Percentiles rank a stretch among this genome's conserved stretches.
These are phyloP conservation scores for Ranitomeya variabilis DNA, from an alignment of 2,113 vertebrate genomes.

Conservation along the genomic window DNA sequence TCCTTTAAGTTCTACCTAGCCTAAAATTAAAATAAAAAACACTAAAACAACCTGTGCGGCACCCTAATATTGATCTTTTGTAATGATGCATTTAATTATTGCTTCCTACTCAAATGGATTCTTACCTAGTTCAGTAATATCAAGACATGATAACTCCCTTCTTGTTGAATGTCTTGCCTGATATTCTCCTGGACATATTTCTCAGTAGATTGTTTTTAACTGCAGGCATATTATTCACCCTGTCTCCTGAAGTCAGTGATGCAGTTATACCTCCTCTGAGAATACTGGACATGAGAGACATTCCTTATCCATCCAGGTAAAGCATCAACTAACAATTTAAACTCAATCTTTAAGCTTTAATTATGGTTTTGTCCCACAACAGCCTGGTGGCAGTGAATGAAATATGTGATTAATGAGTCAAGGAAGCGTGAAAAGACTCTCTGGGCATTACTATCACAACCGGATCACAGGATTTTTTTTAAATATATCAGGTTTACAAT, in stretches of 20 bases:
- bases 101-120: slow-evolving; percentile 5
- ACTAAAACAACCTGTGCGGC: not conserved
- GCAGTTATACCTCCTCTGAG: slow-evolving; percentile 50
- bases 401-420: not conserved
- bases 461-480: not conserved
- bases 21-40: too few species aligned
- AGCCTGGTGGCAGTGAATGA: not conserved
- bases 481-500: not conserved
- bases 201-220: slow-evolving; percentile 25
- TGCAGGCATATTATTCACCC: slow-evolving; percentile 48
- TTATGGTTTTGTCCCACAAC: slow-evolving; percentile 22
- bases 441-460: not conserved
- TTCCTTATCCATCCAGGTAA: slow-evolving; percentile 50
- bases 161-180: slow-evolving; percentile 5
- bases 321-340: slow-evolving; percentile 40
- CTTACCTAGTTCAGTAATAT: slow-evolving; percentile 30
- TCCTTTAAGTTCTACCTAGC: too few species aligned
- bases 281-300: slow-evolving; percentile 46
- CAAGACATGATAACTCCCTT: not conserved
- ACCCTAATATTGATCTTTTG: not conserved
- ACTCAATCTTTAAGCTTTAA: slow-evolving; percentile 35
- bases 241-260: slow-evolving; percentile 48
- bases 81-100: slow-evolving; percentile 28
- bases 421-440: not conserved
- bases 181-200: slow-evolving; percentile 25